Percentiles rank a stretch among this genome's conserved stretches.
These are phyloP conservation scores for Teleogryllus oceanicus DNA, from an alignment of 2,888 invertebrate genomes.

Conservation along the genomic window DNA sequence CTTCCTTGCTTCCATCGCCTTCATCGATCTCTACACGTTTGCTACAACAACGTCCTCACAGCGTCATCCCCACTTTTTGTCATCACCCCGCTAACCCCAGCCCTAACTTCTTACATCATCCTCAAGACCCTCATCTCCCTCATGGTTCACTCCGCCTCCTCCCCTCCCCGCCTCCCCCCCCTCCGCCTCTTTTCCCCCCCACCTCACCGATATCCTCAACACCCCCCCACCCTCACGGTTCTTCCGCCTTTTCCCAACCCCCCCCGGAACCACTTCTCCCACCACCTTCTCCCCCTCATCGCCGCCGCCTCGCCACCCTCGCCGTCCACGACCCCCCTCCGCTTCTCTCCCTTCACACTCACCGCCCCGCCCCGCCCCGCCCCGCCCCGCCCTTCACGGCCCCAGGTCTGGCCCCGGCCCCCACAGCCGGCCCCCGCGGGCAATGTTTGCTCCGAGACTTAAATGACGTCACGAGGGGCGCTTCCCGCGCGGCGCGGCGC, in stretches of 20 bases:
- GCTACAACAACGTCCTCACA: no score
- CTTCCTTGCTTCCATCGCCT: no score
- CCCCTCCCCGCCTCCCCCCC: no score
- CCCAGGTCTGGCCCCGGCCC: background rate
- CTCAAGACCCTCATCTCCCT: no score
- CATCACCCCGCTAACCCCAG: no score
- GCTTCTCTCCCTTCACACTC: background rate
- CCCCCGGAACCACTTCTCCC: background rate
- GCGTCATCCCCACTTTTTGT: no score
- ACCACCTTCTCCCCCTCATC: no score
- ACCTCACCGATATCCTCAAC: no score
- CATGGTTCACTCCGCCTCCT: no score
- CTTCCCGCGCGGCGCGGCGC: background rate
- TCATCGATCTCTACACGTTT: no score
- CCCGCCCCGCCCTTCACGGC: background rate
- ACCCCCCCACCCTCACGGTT: background rate
- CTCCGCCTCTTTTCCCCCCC: no score
- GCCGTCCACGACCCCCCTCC: background rate
- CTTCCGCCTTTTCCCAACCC: background rate
- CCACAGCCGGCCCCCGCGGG: background rate
- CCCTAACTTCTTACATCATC: no score
- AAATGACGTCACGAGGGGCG: constrained; percentile 4
- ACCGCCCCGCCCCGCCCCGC: background rate
- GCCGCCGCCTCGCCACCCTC: background rate
- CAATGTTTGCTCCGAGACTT: constrained; percentile 18